Conservation (phyloP, 2,888 invertebrate species). For the Sepioteuthis lessoniana region DNA sequence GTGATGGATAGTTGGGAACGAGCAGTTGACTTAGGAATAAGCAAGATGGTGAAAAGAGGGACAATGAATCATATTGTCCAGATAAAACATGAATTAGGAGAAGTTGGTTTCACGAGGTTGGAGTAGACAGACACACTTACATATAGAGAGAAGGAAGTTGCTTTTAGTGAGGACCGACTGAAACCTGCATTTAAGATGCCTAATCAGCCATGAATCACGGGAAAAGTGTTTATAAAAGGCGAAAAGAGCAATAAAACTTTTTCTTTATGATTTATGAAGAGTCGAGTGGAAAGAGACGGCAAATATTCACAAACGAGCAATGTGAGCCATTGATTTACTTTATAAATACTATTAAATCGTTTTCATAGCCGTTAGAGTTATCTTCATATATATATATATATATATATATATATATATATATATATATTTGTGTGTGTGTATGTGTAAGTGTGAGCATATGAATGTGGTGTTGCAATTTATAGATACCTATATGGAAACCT, state of each 20-base stretch:
- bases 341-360: not conserved
- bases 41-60: not conserved
- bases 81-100: not conserved
- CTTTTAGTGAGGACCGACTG: too few relatives aligned
- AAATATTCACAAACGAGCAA: not conserved
- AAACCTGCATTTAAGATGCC: not conserved
- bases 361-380: not conserved
- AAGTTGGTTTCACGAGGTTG: not conserved
- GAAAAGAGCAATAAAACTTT: constrained; percentile 4
- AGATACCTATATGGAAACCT: not conserved
- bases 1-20: not conserved
- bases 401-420: not conserved
- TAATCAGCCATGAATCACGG: constrained; percentile 19
- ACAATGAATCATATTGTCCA: not conserved
- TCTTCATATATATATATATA: not conserved
- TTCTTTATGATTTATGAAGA: constrained; percentile 16
- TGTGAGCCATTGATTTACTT: not conserved
- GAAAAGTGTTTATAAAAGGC: not conserved
- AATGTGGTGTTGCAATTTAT: not conserved
- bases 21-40: not conserved
- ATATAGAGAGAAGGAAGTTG: too few relatives aligned
- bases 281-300: not conserved
- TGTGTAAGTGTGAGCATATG: not conserved
- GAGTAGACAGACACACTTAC: too few relatives aligned
- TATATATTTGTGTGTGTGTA: not conserved